These are phyloP conservation scores for Meloidogyne hapla DNA, from an alignment of 1,140 invertebrate genomes.

Conservation along the genomic window DNA sequence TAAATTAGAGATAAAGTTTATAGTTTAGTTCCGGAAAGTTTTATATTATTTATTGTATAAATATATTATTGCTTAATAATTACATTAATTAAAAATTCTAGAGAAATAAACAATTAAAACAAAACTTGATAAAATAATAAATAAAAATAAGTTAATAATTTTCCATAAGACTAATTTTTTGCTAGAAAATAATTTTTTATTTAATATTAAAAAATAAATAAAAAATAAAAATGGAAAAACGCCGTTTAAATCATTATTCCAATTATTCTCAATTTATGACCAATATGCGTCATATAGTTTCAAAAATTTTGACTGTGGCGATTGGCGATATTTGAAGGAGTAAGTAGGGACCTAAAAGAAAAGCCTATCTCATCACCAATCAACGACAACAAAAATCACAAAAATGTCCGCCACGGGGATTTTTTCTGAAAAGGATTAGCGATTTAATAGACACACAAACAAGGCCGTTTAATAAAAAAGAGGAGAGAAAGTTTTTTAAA, in stretches of 20 bases:
- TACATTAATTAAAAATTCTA: too few relatives aligned
- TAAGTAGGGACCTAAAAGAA: neutral
- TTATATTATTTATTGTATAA: neutral
- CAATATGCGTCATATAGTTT: neutral
- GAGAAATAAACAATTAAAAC: neutral
- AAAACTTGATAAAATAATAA: neutral
- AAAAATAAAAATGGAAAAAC: neutral
- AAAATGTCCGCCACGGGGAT: constrained; percentile 4
- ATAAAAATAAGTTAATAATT: too few relatives aligned
- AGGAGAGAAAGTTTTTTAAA: neutral
- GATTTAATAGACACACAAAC: neutral
- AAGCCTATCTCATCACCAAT: neutral
- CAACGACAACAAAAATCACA: neutral
- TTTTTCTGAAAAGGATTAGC: neutral
- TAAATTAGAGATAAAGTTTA: too few relatives aligned
- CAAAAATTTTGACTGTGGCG: neutral
- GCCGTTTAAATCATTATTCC: neutral
- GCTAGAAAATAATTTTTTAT: neutral
- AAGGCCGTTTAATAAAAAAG: neutral
- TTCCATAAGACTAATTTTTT: too few relatives aligned
- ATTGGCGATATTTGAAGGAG: neutral
- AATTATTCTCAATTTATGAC: neutral
- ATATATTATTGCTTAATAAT: too few relatives aligned
- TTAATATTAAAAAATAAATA: neutral
- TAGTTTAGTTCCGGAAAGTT: neutral